phyloP scores from a whole-genome alignment of 2,888 invertebrate genomes.

The Mimachlamys varia region DNA sequence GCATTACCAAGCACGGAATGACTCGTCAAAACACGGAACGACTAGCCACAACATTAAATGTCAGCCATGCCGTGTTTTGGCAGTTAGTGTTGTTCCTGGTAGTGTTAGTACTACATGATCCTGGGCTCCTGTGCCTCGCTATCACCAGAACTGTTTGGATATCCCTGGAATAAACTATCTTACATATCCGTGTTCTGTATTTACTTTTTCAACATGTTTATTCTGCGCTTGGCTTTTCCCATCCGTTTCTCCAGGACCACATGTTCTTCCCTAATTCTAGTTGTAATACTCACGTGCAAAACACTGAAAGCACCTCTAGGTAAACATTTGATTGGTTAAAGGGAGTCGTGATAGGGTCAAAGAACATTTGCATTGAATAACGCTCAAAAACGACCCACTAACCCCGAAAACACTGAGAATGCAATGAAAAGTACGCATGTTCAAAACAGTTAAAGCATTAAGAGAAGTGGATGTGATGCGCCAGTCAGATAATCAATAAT shows the following conservation, averaged over 20 bases:
- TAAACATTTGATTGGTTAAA: no score
- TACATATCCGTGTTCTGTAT: no score
- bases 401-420: not conserved
- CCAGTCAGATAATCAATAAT: not conserved
- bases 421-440: not conserved
- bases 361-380: not conserved
- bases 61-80: not conserved
- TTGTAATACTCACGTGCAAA: no score
- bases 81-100: not conserved
- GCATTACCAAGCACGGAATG: not conserved
- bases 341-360: not conserved
- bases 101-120: not conserved
- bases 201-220: no score
- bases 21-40: not conserved
- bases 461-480: not conserved
- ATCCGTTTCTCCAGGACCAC: no score
- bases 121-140: not conserved
- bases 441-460: not conserved
- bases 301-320: no score
- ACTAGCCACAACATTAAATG: not conserved
- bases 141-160: not conserved
- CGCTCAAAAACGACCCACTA: not conserved
- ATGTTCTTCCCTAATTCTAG: no score
- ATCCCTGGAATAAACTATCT: no score
- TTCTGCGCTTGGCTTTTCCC: no score